Base-by-base conservation (phyloP, 1,140 invertebrate genomes). In the Cotesia typhae region DNA sequence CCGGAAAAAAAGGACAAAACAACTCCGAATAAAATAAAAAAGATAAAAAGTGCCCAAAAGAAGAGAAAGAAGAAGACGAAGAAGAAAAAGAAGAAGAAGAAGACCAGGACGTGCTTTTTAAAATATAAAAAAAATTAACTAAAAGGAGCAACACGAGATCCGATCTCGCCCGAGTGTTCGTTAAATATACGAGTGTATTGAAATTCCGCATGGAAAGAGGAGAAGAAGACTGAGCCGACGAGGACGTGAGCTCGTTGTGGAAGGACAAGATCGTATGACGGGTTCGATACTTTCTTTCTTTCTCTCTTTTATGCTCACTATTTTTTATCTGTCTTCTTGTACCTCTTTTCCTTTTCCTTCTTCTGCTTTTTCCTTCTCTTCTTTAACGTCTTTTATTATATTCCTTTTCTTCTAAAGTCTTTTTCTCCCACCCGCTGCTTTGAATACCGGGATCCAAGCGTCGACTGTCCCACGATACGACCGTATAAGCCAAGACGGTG, bases 161-260 rank as follows among this genome's bases (percentile, higher is more conserved):
- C 68, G 68, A 76, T 71, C 51, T 52, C 74, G 67, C 60, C 64
- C 61, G 75, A 76, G 76, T 80, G 80, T 82, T 82, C 78, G 81
- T 82, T 82, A 81, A 81, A 82, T 82, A 81, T 82, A 82, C 79
- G 81, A 81, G 80, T 82, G 81, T 82, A 82, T 82, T 82, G 81
- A 82, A 81, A 82, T 81, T 82, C 81, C 77, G 74, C 55, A 73
- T 80, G 74, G 78, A 61, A 36, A 53, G 52, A 53, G 70, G 55
- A 74, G 78, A 68, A 71, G 59, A 64, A 70, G 63, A 60, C 55
- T 67, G 76, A 71, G 78, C 76, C 78, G 77, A 77, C 75, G 81
- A 78, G 79, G 80, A 76, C 67, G 67, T 67, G 75, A 76, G 79
- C 75, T 79, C 78, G 78, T 81, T 81, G 81, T 82, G 81, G 79